phyloP scores from a whole-genome alignment of 2,888 invertebrate species.

The Muschampia plurimacula region DNA sequence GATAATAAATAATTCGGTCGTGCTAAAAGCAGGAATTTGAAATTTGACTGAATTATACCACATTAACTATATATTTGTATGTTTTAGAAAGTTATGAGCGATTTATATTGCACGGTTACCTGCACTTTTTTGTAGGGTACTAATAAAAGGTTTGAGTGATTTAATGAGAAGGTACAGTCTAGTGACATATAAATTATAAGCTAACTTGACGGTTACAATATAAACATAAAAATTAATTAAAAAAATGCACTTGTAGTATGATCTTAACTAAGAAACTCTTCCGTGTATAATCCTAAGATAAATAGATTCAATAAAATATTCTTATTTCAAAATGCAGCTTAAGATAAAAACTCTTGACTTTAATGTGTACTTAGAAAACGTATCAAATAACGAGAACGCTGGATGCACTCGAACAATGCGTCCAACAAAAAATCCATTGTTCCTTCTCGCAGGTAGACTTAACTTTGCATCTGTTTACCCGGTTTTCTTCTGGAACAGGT shows the following conservation, averaged over 20 bases:
- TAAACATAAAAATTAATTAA: background rate
- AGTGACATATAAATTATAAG: no score
- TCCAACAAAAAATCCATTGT: slow-evolving; percentile 66
- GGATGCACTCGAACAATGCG: slow-evolving; percentile 41
- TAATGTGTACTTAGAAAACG: slow-evolving; percentile 23
- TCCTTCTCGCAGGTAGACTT: slow-evolving; percentile 72
- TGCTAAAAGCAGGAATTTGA: background rate
- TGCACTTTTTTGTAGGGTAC: background rate
- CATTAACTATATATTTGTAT: background rate
- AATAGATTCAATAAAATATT: slow-evolving; percentile 8
- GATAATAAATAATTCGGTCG: slow-evolving; percentile 17
- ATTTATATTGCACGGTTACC: background rate
- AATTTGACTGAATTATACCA: background rate
- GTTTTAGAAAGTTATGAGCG: background rate
- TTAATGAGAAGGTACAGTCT: no score
- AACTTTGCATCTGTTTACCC: slow-evolving; percentile 56
- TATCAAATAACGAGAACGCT: slow-evolving; percentile 30
- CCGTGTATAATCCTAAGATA: background rate
- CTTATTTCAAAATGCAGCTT: slow-evolving; percentile 8
- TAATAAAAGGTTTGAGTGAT: no score
- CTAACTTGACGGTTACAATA: no score
- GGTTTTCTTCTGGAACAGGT: slow-evolving; percentile 24
- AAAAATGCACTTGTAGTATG: background rate
- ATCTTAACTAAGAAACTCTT: background rate
- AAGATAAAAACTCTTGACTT: slow-evolving; percentile 21